Conservation (phyloP, 2,113 vertebrate species). For the Clupea harengus region DNA sequence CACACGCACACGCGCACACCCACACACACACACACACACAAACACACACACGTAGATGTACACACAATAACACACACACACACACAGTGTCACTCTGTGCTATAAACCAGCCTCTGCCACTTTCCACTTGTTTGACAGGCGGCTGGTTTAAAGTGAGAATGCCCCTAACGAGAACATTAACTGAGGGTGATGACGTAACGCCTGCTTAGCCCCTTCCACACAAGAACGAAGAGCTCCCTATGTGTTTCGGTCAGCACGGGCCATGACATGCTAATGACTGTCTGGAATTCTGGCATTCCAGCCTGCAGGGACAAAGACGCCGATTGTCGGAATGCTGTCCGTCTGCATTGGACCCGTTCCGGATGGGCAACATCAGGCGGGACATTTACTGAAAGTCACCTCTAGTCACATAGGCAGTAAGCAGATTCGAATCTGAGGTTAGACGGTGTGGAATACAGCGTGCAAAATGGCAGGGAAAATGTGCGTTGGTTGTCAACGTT, state of each 20-base stretch:
- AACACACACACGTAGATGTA: not conserved
- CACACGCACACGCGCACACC: not conserved
- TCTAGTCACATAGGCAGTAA: not conserved
- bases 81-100: not conserved
- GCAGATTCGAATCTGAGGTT: not conserved
- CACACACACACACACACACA: not conserved
- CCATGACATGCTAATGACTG: constrained; percentile 37
- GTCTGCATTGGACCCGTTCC: not conserved
- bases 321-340: constrained; percentile 25
- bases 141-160: not conserved
- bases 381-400: not conserved
- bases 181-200: not conserved
- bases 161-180: not conserved
- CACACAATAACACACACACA: not conserved
- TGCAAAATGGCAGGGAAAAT: not conserved
- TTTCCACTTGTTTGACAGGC: not conserved
- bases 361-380: not conserved
- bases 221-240: not conserved
- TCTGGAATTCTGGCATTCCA: constrained; percentile 39
- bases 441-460: not conserved
- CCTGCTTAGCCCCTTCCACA: not conserved
- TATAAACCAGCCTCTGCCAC: not conserved
- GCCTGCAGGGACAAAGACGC: constrained; percentile 33
- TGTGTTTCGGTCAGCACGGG: constrained; percentile 40
- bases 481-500: not conserved